A percentile compares a stretch with the other conserved stretches of the same genome.
These are phyloP conservation scores for Urocynchramus pylzowi DNA, from an alignment of 2,113 vertebrate species.

Conservation along the genomic window DNA sequence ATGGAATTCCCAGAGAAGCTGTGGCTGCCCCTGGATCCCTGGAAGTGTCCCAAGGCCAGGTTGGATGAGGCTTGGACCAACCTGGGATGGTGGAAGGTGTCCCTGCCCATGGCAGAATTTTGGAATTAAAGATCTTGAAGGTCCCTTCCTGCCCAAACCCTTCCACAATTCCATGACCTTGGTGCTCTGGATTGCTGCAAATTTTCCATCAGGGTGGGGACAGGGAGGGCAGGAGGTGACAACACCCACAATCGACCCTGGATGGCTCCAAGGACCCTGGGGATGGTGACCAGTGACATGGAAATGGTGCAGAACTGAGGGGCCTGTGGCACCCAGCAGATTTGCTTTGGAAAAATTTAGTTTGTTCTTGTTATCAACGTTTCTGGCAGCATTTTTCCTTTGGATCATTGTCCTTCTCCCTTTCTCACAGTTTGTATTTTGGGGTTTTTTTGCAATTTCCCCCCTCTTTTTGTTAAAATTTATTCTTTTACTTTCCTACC, in stretches of 20 bases:
- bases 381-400: background rate
- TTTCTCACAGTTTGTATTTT: background rate
- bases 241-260: background rate
- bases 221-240: background rate
- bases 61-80: background rate
- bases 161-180: background rate
- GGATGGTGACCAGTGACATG: background rate
- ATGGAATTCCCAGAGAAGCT: background rate
- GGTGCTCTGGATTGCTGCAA: no score
- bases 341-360: background rate
- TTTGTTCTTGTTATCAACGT: background rate
- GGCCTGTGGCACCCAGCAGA: background rate
- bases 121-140: background rate
- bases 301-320: no score
- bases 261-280: no score
- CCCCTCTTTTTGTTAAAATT: background rate
- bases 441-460: rapidly evolving
- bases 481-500: background rate
- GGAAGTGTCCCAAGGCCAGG: background rate
- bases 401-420: no score
- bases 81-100: background rate
- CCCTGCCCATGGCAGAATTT: no score
- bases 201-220: background rate
- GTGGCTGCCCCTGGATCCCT: background rate
- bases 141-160: background rate